Base-by-base conservation (phyloP, 2,797 vertebrate species). In the Sciaenops ocellatus region DNA sequence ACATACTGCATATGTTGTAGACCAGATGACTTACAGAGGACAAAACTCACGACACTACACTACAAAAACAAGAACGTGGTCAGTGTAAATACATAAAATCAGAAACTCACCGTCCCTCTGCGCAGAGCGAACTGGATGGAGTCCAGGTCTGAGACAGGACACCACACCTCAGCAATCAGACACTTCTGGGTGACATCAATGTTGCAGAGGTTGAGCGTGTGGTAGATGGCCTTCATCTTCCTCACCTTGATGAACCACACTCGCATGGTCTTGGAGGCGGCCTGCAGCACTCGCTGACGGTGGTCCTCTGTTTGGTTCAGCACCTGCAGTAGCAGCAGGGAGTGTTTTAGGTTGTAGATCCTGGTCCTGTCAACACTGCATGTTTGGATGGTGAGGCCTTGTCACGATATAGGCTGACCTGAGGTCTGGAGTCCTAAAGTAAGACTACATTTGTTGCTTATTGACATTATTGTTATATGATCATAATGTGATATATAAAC, bases 211-310 rank as follows among this genome's bases (percentile, higher is more conserved):
- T 99, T 99, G 75, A 99, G 94, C 0, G 98, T 99, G 76, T 99
- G 98, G 95, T 99, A 99, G 90, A 99, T 98, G 20, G 98, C 98
- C 95, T 99, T 99, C 98, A 99, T 99, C 95, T 99, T 99, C 87
- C 98, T 90, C 66, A 99, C 98, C 82, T 99, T 99, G 93, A 99
- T 99, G 94, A 99, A 99, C 98, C 98, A 99, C 17, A 99, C 98
- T 0, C 98, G 93, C 87, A 98, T 96, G 17, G 96, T 98, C 90
- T 99, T 99, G n/a, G 98, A 97, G 5, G 98, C 98, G 0, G 98
- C 98, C 92, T 99, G 98, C 64, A 99, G 91, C 74, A 99, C 98
- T 60, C 98, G 94, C 88, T 99, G 98, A n/a, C 97, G 97, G 82
- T 99, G 98, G 91, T 99, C 98, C 90, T 99, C 98, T 0, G 98